Evolutionary conservation across 2,797 vertebrate genomes (phyloP).

Genomic region (Urocyon cinereoargenteus): DNA sequence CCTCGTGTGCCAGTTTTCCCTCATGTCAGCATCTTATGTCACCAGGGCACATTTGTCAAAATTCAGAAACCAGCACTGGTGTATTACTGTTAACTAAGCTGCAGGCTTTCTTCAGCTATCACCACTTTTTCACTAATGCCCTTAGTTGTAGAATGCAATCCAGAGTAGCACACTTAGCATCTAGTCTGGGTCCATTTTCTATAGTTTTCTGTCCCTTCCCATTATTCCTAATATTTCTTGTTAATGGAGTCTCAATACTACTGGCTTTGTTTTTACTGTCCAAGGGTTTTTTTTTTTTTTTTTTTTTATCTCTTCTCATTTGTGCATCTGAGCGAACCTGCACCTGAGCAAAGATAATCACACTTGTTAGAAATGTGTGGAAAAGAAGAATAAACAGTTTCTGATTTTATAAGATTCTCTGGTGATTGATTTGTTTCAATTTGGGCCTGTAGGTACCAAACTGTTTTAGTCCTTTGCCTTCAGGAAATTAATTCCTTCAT

Average conservation of each 20-base stretch:
- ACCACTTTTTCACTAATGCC: not conserved
- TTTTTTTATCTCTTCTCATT: not conserved
- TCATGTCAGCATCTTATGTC: not conserved
- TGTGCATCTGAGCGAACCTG: not conserved
- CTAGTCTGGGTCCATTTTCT: not conserved
- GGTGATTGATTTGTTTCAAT: not conserved
- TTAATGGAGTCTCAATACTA: not conserved
- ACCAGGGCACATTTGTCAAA: not conserved
- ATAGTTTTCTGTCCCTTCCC: not conserved
- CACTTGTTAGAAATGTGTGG: not conserved
- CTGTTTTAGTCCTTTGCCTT: not conserved
- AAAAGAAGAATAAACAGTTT: conserved; percentile 4
- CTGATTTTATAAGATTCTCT: not conserved
- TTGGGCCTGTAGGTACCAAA: not conserved
- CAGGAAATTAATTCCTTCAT: not conserved
- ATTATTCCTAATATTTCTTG: not conserved
- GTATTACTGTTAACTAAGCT: not conserved
- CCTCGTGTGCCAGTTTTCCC: not conserved
- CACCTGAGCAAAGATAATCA: not conserved
- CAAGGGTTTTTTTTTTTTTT: not conserved
- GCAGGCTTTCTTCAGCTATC: not conserved
- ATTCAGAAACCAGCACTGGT: not conserved
- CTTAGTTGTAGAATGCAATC: not conserved
- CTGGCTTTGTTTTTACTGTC: not conserved
- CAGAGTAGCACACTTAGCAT: not conserved